Conservation (phyloP, 2,888 invertebrate genomes). For the Drosophila silvestris region DNA sequence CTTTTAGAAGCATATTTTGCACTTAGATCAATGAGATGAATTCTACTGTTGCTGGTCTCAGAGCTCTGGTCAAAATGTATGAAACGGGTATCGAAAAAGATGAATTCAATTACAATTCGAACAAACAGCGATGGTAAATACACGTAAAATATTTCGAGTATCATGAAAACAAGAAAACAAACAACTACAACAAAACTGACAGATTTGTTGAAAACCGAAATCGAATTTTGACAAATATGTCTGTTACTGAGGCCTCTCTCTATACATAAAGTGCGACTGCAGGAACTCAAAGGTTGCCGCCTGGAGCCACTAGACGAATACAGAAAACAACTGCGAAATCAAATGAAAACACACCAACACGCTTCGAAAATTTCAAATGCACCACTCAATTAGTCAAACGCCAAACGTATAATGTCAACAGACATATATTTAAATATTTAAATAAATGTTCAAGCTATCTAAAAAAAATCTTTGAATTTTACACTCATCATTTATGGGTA, state of each 20-base stretch:
- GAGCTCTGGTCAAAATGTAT: conserved; percentile 16
- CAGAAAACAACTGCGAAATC: conserved; percentile 19
- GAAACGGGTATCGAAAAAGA: conserved; percentile 69
- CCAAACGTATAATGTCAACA: not conserved
- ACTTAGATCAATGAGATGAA: conserved; percentile 27
- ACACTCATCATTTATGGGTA: not conserved
- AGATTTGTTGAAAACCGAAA: conserved; percentile 52
- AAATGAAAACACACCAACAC: conserved; percentile 58
- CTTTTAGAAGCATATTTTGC: conserved; percentile 14
- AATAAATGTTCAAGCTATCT: conserved; percentile 37
- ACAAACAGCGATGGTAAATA: conserved; percentile 78
- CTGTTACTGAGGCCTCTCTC: conserved; percentile 71
- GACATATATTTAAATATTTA: conserved; percentile 4
- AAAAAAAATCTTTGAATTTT: not conserved
- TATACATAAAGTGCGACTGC: conserved; percentile 62
- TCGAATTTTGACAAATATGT: conserved; percentile 63
- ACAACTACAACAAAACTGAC: conserved; percentile 34
- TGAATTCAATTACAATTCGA: conserved; percentile 41
- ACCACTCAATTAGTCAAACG: conserved; percentile 9
- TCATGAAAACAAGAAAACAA: conserved; percentile 17
- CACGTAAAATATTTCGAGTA: conserved; percentile 79
- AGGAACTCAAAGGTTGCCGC: conserved; percentile 62
- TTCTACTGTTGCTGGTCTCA: conserved; percentile 64
- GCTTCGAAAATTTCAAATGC: conserved; percentile 39
- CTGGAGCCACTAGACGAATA: conserved; percentile 71